Evolutionary conservation across 2,888 invertebrate species (phyloP), one percentile per base, ranked within the genome.

Genomic region (Troides oblongomaculatus): DNA sequence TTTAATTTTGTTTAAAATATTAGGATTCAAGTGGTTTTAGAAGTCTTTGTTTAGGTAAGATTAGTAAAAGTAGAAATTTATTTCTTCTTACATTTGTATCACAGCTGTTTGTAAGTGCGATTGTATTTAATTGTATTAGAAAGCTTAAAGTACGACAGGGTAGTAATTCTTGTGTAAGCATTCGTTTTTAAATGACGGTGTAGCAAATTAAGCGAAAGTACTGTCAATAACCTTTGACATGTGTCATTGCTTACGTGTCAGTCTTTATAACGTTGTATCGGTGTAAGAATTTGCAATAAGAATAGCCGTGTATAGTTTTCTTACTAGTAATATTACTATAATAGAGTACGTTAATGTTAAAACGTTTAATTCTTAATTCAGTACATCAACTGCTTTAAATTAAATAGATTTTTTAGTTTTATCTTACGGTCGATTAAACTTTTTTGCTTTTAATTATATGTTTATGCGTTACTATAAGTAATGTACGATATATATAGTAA

Each of bases 221-320:
- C 88, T 90, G 90, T 90, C 90, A 91, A 86, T 92, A 92, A 91
- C 92, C 92, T 92, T 90, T 93, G 93, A 92, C 93, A 93, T 92
- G 89, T 93, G 93, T 93, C 92, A 92, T 81, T 93, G 93, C 93
- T 87, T 93, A 93, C 93, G 93, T 93, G 93, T 93, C 93, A 86
- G 83, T 70, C 71, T 75, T 59, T 39, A 71, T 62, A 66, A 58
- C 72, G 72, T 39, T 39, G 39, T 74, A 69, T 69, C 63, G 64
- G 69, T 69, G 68, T 71, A 59, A 50, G 23, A 66, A 56, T 43
- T 61, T 60, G 36, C 39, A 56, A 39, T 69, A 59, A 61, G n/a
- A 56, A 64, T 61, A 43, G 23, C 60, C 12, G 59, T 43, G 56
- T n/a, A 25, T 68, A 58, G 2, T 59, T 68, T 21, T 56, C 12